A percentile compares a stretch with the other conserved stretches of the same genome.
These are phyloP conservation scores for Falco peregrinus DNA, from an alignment of 2,797 vertebrate genomes.

Conservation along the genomic window DNA sequence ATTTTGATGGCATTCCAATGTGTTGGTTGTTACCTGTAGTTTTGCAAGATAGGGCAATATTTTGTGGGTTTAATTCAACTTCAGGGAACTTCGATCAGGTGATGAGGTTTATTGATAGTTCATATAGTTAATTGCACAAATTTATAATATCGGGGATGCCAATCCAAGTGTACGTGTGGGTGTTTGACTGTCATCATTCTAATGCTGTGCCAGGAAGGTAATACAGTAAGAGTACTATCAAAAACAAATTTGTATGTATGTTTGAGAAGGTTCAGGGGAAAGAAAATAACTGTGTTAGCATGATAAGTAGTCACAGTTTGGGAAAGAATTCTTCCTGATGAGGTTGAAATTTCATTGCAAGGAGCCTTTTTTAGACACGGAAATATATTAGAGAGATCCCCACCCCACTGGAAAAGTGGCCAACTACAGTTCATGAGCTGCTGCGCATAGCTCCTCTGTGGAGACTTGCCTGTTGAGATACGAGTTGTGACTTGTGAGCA, in stretches of 20 bases:
- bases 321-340: background rate
- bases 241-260: background rate
- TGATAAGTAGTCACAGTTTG: background rate
- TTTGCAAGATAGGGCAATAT: background rate
- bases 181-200: background rate
- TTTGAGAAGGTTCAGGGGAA: background rate
- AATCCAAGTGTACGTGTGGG: background rate
- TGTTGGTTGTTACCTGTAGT: background rate
- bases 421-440: background rate
- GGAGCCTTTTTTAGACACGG: background rate
- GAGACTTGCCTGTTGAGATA: background rate
- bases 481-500: conserved; percentile 7
- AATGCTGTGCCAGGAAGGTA: background rate
- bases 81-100: background rate
- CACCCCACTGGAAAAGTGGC: background rate
- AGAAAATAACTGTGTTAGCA: background rate
- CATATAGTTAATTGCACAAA: background rate
- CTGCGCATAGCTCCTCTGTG: background rate
- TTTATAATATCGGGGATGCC: background rate
- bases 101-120: background rate
- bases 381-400: background rate
- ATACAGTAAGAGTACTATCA: background rate
- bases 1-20: background rate
- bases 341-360: background rate
- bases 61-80: background rate